Base-by-base conservation (phyloP, 1,140 invertebrate species). In the Pentalonia nigronervosa region DNA sequence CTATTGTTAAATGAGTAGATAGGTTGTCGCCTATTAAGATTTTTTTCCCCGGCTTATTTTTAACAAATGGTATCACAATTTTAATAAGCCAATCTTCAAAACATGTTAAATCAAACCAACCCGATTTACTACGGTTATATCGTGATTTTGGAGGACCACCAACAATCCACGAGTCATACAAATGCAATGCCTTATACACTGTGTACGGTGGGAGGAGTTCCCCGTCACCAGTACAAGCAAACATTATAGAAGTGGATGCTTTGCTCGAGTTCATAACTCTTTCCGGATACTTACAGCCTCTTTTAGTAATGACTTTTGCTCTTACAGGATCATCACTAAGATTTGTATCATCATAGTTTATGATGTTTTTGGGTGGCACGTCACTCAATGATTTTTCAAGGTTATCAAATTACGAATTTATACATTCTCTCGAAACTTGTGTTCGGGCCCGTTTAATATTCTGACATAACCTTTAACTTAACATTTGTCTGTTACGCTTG, bases 261-360 rank as follows among this genome's bases (percentile, higher is more conserved):
- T 60, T 60, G 30, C 25, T 60, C 4, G 25, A 60, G 4, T 60
- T 60, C 56, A 60, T 60, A 4, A 60, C 25, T 30, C 25, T 60
- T 60, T 60, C 56, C 0, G 25, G 9, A 30, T 60, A 60, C 56
- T 60, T 60, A 9, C 25, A 30, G 8, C 56, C 9, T 60, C 25
- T 30, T 60, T 60, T 60, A 30, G 56, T 60, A 60, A 95, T 94
- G 36, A 95, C 93, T 94, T 95, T 95, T 81, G 94, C 94, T 34
- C 93, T 94, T 23, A 95, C 95, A 30, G 95, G 95, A 93, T 96
- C 95, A 94, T 95, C 95, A 17, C 94, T 94, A 7, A 96, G 76
- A 94, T 96, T 95, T 20, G 95, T 95, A 94, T 95, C 95, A 94
- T 95, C 95, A 94, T 95, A 95, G 93, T 95, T 95, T 14, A 95